Evolutionary conservation across 2,797 vertebrate genomes (phyloP), one percentile per base, ranked within the genome.

Genomic region (Protosalanx chinensis): DNA sequence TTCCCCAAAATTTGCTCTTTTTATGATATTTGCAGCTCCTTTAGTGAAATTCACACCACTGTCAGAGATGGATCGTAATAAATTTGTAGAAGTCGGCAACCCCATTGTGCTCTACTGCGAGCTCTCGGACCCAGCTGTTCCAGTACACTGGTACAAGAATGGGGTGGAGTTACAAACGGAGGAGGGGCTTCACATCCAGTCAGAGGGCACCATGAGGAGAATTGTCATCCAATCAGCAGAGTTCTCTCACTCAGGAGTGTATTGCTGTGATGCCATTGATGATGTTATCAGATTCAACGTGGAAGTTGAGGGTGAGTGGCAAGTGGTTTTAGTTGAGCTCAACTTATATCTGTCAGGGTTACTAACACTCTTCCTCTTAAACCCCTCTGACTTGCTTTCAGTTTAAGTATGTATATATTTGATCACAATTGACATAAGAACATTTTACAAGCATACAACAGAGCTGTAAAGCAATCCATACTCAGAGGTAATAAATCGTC

Each of bases 31-130:
- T 75, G 30, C 84, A 94, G 93, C 93, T 83, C 93, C 93, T 72
- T 83, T 93, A 60, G 93, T 94, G 72, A 94, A 94, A 80, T 94
- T 94, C 81, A 90, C 88, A 37, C 75, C 85, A 7, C 78, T 94
- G 73, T 93, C 93, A 29, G 93, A 94, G 88, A 94, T 93, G 92
- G 93, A 94, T 82, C 88, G 93, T 69, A 94, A 94, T 78, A 94
- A 94, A 84, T 93, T 93, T 90, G 89, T 93, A 61, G 93, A 94
- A 84, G 83, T 91, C 30, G 93, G 93, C 27, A 93, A 92, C 76
- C 93, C 93, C 59, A 93, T 94, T 30, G 93, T 94, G 63, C 91
- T 94, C 32, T 94, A 94, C 82, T 94, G 93, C 74, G 93, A 94
- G 89, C 82, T 94, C 64, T 94, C 93, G 51, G 88, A 94, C 79